Percentiles rank a stretch among this genome's conserved stretches.
phyloP scores from a whole-genome alignment of 1,140 invertebrate species.

The Lucilia cuprina region DNA sequence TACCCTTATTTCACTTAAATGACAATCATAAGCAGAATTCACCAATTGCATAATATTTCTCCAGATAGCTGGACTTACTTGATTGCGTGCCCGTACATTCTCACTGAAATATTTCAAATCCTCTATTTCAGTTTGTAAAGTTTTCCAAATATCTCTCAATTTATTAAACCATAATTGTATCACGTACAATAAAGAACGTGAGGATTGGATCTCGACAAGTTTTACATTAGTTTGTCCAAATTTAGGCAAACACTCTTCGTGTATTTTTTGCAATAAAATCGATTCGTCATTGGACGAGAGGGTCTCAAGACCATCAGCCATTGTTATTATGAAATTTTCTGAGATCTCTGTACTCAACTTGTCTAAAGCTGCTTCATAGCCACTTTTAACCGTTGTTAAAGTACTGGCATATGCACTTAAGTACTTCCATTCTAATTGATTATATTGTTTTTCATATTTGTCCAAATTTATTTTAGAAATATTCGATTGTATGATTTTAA shows the following conservation, averaged over 20 bases:
- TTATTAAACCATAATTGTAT: conserved; percentile 45
- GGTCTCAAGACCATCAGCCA: neutral
- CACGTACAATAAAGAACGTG: conserved; percentile 21
- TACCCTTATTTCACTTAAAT: conserved; percentile 66
- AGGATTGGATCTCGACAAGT: conserved; percentile 10
- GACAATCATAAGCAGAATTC: conserved; percentile 70
- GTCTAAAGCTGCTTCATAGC: neutral
- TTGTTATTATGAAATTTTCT: neutral
- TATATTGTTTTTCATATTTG: conserved; percentile 42
- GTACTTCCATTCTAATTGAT: conserved; percentile 69
- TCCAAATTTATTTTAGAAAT: neutral
- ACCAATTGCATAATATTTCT: conserved; percentile 62
- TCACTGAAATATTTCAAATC: conserved; percentile 41
- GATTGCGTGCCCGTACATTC: conserved; percentile 8
- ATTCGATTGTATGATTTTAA: conserved; percentile 15
- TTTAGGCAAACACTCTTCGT: conserved; percentile 27
- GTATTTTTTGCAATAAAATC: conserved; percentile 33
- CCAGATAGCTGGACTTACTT: conserved; percentile 34
- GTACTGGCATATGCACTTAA: conserved; percentile 54
- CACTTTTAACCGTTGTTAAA: neutral
- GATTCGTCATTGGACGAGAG: neutral
- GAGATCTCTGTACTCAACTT: neutral
- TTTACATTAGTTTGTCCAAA: conserved; percentile 29
- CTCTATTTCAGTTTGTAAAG: conserved; percentile 41
- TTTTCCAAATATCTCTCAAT: conserved; percentile 30